These are phyloP conservation scores for Aphis craccivora DNA, from an alignment of 1,140 invertebrate species.

Conservation along the genomic window DNA sequence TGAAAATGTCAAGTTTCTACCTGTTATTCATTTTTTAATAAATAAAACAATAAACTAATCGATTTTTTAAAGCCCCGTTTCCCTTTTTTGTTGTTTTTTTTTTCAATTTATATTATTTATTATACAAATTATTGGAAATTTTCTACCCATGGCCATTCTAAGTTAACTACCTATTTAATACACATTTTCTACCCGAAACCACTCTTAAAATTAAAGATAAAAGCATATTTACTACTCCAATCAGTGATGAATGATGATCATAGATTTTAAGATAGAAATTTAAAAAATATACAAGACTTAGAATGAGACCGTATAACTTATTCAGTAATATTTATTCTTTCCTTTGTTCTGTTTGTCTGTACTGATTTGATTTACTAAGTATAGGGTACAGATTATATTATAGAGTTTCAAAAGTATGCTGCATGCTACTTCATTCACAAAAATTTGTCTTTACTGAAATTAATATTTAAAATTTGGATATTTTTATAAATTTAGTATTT, in stretches of 20 bases:
- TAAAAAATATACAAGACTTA: not conserved
- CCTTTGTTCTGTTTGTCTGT: not conserved
- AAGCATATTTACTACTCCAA: not conserved
- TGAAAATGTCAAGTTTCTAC: no score
- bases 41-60: no score
- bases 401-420: not conserved
- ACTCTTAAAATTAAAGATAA: no score
- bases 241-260: not conserved
- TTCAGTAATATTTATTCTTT: not conserved
- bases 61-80: no score
- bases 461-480: not conserved
- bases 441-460: not conserved
- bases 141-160: no score
- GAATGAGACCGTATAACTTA: not conserved
- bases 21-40: no score
- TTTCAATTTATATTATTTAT: no score
- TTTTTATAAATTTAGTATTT: not conserved
- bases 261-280: not conserved
- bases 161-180: no score
- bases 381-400: not conserved
- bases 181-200: no score
- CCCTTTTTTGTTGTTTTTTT: no score
- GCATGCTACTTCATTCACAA: not conserved
- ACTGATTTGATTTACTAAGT: not conserved
- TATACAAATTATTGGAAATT: no score